These are phyloP conservation scores for Linnaemya tessellans DNA, from an alignment of 2,888 invertebrate species.

Conservation along the genomic window DNA sequence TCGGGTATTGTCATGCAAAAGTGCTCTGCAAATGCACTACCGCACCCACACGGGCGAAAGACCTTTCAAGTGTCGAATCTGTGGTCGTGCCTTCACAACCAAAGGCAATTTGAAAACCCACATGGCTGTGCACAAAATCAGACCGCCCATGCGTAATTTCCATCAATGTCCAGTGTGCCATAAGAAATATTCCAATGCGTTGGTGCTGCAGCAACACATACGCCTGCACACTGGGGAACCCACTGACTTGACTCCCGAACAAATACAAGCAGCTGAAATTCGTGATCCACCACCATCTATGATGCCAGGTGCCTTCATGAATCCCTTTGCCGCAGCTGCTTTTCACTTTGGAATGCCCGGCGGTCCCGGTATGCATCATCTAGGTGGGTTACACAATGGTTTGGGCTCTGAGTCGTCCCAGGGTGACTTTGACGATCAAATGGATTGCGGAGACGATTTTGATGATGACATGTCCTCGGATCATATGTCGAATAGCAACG, in stretches of 20 bases:
- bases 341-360: constrained; percentile 82
- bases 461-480: constrained; percentile 82
- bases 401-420: constrained; percentile 83
- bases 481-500: constrained; percentile 81
- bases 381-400: constrained; percentile 78
- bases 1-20: constrained; percentile 97
- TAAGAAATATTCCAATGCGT: constrained; percentile 97
- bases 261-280: constrained; percentile 93
- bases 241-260: constrained; percentile 92
- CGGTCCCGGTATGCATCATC: constrained; percentile 74
- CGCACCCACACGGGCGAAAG: constrained; percentile 84
- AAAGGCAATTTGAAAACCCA: constrained; percentile 99
- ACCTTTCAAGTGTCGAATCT: constrained; percentile 98
- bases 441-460: constrained; percentile 83
- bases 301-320: constrained; percentile 83
- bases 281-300: constrained; percentile 88
- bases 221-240: constrained; percentile 96
- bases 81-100: constrained; percentile 98
- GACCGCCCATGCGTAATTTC: constrained; percentile 94
- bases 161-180: constrained; percentile 99
- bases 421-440: constrained; percentile 82
- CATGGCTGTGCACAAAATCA: constrained; percentile 99
- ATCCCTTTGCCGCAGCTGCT: constrained; percentile 82
- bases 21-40: constrained; percentile 99
- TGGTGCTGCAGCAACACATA: constrained; percentile 97